Conservation (phyloP, 2,797 vertebrate genomes). For the Bucorvus abyssinicus region DNA sequence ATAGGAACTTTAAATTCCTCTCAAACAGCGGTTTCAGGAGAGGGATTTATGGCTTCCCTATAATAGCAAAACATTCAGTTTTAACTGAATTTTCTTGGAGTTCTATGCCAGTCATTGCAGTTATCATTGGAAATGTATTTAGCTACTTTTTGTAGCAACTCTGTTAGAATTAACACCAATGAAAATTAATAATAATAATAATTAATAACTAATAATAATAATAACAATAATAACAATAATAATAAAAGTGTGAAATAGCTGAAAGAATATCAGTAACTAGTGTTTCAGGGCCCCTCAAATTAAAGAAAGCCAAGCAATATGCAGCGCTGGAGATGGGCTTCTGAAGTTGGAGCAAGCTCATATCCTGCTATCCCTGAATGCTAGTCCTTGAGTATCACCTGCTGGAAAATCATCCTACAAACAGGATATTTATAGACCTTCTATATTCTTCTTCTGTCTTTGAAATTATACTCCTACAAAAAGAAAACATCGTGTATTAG, state of each 20-base stretch:
- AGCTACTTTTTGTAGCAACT: neutral
- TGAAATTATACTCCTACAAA: neutral
- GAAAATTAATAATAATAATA: neutral
- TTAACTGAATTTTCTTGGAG: neutral
- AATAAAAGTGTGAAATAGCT: neutral
- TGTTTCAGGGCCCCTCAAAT: neutral
- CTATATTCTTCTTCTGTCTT: neutral
- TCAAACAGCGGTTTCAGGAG: neutral
- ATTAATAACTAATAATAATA: neutral
- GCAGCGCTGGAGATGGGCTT: neutral
- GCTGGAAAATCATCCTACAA: neutral
- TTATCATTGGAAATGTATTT: slow-evolving; percentile 28
- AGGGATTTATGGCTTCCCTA: neutral
- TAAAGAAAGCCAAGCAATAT: neutral
- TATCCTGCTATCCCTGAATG: neutral
- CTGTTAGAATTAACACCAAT: slow-evolving; percentile 38
- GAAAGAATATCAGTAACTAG: slow-evolving; percentile 13
- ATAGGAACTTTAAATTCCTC: neutral
- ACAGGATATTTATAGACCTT: no score
- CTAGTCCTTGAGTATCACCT: neutral
- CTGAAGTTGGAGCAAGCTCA: neutral
- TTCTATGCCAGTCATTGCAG: neutral
- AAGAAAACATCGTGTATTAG: neutral
- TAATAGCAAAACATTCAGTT: neutral
- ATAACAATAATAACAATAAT: neutral